phyloP scores from a whole-genome alignment of 2,113 vertebrate genomes.

The Hippocampus mohnikei region DNA sequence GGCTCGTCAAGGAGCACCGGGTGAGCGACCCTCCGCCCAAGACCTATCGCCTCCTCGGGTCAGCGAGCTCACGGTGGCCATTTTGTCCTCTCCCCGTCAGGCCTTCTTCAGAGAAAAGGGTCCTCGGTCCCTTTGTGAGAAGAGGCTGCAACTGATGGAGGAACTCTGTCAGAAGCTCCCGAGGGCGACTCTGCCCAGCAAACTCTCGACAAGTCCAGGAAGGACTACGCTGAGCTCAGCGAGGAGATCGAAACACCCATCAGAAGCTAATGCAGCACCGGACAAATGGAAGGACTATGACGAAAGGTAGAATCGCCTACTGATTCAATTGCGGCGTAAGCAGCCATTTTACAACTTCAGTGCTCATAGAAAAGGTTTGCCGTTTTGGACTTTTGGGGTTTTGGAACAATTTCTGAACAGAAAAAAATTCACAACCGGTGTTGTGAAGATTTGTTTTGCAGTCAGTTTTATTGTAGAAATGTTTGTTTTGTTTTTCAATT shows the following conservation, averaged over 20 bases:
- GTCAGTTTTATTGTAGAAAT: too few relatives aligned
- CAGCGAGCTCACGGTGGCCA: background rate
- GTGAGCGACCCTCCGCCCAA: conserved; percentile 66
- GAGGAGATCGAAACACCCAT: conserved; percentile 77
- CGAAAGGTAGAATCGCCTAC: conserved; percentile 64
- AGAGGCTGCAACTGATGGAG: conserved; percentile 85
- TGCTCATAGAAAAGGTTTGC: background rate
- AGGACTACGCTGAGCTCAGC: conserved; percentile 75
- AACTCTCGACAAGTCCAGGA: conserved; percentile 68
- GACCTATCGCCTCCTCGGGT: background rate
- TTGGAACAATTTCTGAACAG: too few relatives aligned
- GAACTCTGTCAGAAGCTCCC: conserved; percentile 87
- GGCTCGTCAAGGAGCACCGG: conserved; percentile 86
- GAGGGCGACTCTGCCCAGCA: conserved; percentile 77
- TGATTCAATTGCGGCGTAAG: too few relatives aligned
- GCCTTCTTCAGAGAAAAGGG: conserved; percentile 90
- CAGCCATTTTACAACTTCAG: background rate
- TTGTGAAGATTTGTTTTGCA: too few relatives aligned
- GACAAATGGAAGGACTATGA: conserved; percentile 89
- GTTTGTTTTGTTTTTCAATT: too few relatives aligned
- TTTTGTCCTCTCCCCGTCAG: conserved; percentile 31
- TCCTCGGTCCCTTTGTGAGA: conserved; percentile 83
- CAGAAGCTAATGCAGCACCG: conserved; percentile 78
- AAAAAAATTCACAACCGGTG: too few relatives aligned
- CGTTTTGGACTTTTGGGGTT: too few relatives aligned